Evolutionary conservation across 2,888 invertebrate species (phyloP), one percentile per base, ranked within the genome.

Genomic region (Dryococelus australis): DNA sequence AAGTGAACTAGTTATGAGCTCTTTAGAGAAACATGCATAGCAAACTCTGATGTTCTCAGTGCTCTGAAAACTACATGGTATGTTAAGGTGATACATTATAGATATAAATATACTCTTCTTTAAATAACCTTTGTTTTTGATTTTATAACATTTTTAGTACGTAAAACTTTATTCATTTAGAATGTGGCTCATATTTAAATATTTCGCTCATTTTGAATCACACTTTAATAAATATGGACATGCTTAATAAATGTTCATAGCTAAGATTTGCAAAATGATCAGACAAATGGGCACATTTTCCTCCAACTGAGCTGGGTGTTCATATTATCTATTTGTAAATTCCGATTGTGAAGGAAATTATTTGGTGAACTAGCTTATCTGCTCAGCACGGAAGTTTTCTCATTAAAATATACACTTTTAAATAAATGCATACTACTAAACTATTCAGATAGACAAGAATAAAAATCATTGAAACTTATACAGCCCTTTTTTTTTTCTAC

Each of bases 211-310:
- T 8, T 65, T 65, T 16, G 4, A 65, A 65, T 65, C 65, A 65
- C n/a, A n/a, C n/a, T n/a, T n/a, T 65, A n/a, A 65, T n/a, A 10
- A 65, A 65, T 65, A 65, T 65, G 65, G 65, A n/a, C 65, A 65
- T 65, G 65, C n/a, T 3, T 65, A 47, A 65, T 65, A 65, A 16
- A 20, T 16, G 10, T 24, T 65, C n/a, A 65, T 65, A 65, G 65
- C 65, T 65, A n/a, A 65, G 0, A 9, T 65, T 65, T 65, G 65
- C 65, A 24, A 65, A 65, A 24, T 24, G 65, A 65, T 65, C 65
- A 65, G n/a, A 5, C 12, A 47, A 1, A 47, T 10, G 16, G 47
- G 65, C 65, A 10, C 8, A 47, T 47, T 47, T n/a, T 65, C n/a
- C 24, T 65, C 65, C 65, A 65, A 65, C 65, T 65, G 65, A 65